Conservation (phyloP, 2,797 vertebrate species). For the Cheirogaleus major region DNA sequence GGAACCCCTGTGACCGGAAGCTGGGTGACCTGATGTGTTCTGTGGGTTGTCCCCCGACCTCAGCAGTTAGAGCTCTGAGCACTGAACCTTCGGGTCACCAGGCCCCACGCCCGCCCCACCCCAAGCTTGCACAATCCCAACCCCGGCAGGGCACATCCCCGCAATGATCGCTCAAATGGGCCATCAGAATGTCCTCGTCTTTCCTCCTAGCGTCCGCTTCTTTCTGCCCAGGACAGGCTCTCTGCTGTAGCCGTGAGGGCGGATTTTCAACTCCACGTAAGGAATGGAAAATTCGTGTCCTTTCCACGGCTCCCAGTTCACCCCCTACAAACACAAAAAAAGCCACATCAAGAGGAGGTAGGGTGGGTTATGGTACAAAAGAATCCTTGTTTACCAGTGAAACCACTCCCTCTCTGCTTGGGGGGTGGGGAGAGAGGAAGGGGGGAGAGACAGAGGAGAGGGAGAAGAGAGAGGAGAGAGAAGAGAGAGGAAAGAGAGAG, state of each 20-base stretch:
- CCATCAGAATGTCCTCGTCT: conserved; percentile 77
- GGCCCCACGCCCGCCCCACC: background rate
- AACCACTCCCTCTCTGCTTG: background rate
- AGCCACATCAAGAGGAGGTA: background rate
- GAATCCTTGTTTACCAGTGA: background rate
- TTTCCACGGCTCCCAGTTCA: conserved; percentile 96
- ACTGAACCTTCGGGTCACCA: background rate
- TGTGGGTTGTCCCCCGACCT: background rate
- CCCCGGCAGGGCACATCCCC: background rate
- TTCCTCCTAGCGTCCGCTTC: conserved; percentile 83
- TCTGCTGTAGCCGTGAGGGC: conserved; percentile 81
- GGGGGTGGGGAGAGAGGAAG: too few species aligned
- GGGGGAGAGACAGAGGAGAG: too few species aligned
- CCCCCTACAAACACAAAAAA: conserved; percentile 83
- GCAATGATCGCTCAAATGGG: background rate
- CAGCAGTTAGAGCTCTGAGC: background rate
- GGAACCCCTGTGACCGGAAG: background rate
- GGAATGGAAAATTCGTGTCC: conserved; percentile 93
- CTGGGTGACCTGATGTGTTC: background rate
- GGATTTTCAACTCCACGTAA: conserved; percentile 93
- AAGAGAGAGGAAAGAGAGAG: too few species aligned
- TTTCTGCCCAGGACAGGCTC: conserved; percentile 81
- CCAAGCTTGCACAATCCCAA: background rate
- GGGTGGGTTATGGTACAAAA: too few species aligned
- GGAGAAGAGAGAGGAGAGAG: too few species aligned